These are phyloP conservation scores for Tribolium freemani DNA, from an alignment of 2,888 invertebrate species.

Conservation along the genomic window DNA sequence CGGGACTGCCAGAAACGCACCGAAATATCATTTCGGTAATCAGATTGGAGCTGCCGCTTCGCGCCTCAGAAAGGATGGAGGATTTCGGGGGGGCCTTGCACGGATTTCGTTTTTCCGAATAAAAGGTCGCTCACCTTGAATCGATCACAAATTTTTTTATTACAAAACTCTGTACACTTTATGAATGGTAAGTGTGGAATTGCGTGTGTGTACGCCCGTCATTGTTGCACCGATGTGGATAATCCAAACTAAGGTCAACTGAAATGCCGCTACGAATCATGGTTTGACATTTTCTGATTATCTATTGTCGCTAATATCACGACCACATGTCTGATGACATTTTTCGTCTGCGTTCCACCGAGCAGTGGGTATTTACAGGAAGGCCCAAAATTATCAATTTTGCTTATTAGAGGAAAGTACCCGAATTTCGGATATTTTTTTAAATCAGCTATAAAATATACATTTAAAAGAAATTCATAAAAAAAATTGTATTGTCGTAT, in stretches of 20 bases:
- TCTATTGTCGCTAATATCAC: not conserved
- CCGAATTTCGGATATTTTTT: too few relatives aligned
- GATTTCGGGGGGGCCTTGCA: not conserved
- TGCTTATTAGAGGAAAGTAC: too few relatives aligned
- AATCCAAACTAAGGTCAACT: conserved; percentile 13
- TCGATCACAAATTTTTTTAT: not conserved
- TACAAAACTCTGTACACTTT: too few relatives aligned
- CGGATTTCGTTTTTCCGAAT: not conserved
- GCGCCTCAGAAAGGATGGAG: conserved; percentile 4
- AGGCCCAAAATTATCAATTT: too few relatives aligned
- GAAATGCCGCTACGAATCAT: conserved; percentile 10
- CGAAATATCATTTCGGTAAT: conserved; percentile 58
- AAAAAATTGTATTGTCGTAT: too few relatives aligned
- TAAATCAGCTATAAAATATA: too few relatives aligned
- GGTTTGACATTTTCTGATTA: conserved; percentile 7
- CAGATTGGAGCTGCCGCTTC: conserved; percentile 53
- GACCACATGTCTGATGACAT: conserved; percentile 5
- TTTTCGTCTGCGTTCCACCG: not conserved
- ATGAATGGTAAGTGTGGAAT: not conserved
- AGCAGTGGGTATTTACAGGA: too few relatives aligned
- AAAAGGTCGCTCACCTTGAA: not conserved
- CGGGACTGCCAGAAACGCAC: conserved; percentile 49
- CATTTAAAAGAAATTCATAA: too few relatives aligned
- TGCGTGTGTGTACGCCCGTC: conserved; percentile 18
- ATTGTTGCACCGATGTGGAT: conserved; percentile 9